phyloP scores from a whole-genome alignment of 2,888 invertebrate species.

The Philereme transversata region DNA sequence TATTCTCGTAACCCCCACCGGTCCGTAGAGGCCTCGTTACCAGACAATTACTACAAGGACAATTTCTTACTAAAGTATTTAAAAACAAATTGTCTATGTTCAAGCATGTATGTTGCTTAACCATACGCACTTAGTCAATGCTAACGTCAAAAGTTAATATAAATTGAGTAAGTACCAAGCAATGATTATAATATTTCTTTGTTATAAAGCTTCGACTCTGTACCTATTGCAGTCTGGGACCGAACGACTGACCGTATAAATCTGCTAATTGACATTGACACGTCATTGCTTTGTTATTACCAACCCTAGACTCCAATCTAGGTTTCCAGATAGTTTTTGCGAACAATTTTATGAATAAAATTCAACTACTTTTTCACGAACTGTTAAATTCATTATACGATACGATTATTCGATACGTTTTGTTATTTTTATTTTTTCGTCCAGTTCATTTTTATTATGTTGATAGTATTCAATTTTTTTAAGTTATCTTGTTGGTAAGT shows the following conservation, averaged over 20 bases:
- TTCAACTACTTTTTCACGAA: slow-evolving; percentile 11
- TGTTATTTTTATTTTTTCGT: slow-evolving; percentile 9
- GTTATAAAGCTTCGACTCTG: neutral
- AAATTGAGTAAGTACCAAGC: too few relatives aligned
- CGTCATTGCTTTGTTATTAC: slow-evolving; percentile 29
- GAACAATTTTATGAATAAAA: slow-evolving; percentile 3
- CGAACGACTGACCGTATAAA: slow-evolving; percentile 31
- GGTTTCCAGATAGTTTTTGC: slow-evolving; percentile 2
- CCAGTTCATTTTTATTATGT: neutral
- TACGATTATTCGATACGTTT: slow-evolving; percentile 13
- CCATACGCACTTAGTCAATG: too few relatives aligned
- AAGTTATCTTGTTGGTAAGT: too few relatives aligned
- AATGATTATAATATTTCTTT: neutral
- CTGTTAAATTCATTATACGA: slow-evolving; percentile 26
- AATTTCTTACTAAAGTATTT: too few relatives aligned
- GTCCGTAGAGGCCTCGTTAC: too few relatives aligned
- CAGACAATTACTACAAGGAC: too few relatives aligned
- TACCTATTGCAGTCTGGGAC: neutral
- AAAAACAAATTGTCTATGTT: too few relatives aligned
- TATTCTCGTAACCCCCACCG: too few relatives aligned
- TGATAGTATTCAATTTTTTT: neutral
- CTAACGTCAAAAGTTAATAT: too few relatives aligned
- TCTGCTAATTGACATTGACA: slow-evolving; percentile 40
- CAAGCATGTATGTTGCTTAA: too few relatives aligned
- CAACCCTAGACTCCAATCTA: slow-evolving; percentile 10